phyloP scores from a whole-genome alignment of 2,113 vertebrate species.

The Calonectris borealis region DNA sequence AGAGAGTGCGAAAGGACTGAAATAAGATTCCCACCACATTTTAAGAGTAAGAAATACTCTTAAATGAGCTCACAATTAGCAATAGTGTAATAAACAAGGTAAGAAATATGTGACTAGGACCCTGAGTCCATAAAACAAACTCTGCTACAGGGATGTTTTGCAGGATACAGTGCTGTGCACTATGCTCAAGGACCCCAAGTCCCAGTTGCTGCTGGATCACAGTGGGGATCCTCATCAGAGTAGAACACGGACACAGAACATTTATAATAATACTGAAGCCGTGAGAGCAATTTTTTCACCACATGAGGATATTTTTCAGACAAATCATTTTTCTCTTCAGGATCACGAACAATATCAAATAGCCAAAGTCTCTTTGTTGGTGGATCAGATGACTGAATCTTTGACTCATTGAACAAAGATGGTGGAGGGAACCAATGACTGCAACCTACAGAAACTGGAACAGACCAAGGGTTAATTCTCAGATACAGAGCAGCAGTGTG shows the following conservation, averaged over 20 bases:
- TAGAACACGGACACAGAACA: conserved; percentile 80
- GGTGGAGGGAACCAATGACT: conserved; percentile 90
- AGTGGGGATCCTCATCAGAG: conserved; percentile 84
- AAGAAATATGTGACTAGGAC: background rate
- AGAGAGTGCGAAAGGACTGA: background rate
- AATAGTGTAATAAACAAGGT: background rate
- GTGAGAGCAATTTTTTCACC: conserved; percentile 81
- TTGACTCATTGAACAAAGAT: conserved; percentile 57
- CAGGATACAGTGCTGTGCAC: background rate
- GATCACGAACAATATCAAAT: conserved; percentile 85
- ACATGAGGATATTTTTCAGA: conserved; percentile 80
- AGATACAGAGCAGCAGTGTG: background rate
- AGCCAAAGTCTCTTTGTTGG: conserved; percentile 84
- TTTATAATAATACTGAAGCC: conserved; percentile 79
- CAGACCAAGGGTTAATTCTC: background rate
- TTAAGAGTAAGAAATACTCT: background rate
- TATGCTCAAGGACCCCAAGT: conserved; percentile 94
- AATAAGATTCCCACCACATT: background rate
- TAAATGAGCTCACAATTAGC: background rate
- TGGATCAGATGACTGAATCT: conserved; percentile 10
- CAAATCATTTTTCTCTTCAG: conserved; percentile 87
- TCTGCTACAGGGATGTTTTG: background rate
- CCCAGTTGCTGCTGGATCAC: conserved; percentile 82
- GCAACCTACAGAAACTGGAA: conserved; percentile 81
- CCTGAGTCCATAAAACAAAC: background rate